These are phyloP conservation scores for Porites lobata DNA, from an alignment of 92 coral and sea anemone genomes.

Conservation along the genomic window DNA sequence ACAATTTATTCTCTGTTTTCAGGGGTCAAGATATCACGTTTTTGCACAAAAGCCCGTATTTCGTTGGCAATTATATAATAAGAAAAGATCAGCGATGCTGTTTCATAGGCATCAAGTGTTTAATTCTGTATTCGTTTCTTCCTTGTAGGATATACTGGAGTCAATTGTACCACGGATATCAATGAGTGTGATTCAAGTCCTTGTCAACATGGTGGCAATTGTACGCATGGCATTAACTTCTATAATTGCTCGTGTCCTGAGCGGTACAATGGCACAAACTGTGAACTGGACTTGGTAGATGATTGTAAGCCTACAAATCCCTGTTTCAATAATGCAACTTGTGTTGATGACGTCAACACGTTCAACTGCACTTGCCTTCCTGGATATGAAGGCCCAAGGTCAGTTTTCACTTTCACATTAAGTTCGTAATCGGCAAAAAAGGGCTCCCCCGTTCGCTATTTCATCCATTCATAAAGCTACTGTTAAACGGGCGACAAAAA, in stretches of 20 bases:
- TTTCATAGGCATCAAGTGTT: no score
- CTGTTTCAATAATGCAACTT: conserved; percentile 75
- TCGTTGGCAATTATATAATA: no score
- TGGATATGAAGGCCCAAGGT: conserved; percentile 75
- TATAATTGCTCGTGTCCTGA: conserved; percentile 76
- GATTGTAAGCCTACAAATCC: conserved; percentile 68
- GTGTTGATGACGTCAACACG: conserved; percentile 69
- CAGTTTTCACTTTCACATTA: background rate
- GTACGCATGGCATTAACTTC: conserved; percentile 62
- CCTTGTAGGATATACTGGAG: conserved; percentile 78
- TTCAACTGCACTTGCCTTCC: conserved; percentile 76
- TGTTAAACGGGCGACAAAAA: no score
- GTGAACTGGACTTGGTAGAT: conserved; percentile 68
- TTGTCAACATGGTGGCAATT: conserved; percentile 74
- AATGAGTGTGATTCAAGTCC: conserved; percentile 70
- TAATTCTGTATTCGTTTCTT: background rate
- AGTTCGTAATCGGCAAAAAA: background rate
- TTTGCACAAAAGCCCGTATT: no score
- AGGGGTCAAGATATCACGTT: no score
- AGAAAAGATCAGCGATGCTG: no score
- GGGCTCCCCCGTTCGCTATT: background rate
- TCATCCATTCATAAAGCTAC: background rate
- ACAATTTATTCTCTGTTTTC: no score
- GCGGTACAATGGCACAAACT: conserved; percentile 76
- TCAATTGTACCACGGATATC: conserved; percentile 73